phyloP scores from a whole-genome alignment of 2,888 invertebrate species.

The Mallateleia sp. region DNA sequence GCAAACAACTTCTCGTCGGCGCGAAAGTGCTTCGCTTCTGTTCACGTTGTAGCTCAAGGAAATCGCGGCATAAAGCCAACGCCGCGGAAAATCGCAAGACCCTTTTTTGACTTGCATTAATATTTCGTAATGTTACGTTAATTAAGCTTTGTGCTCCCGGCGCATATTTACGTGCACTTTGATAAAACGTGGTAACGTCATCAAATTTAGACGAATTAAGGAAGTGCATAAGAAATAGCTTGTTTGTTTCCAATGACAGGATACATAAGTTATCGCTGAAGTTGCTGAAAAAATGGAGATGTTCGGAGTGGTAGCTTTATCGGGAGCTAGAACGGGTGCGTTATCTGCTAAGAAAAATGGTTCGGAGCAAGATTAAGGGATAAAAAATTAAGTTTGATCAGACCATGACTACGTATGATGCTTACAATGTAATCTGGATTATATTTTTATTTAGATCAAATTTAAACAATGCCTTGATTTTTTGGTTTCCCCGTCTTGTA shows the following conservation, averaged over 20 bases:
- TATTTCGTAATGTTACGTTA: slow-evolving; percentile 56
- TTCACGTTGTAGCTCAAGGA: slow-evolving; percentile 23
- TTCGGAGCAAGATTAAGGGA: too few relatives aligned
- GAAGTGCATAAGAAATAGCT: background rate
- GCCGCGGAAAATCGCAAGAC: slow-evolving; percentile 15
- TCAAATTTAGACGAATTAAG: slow-evolving; percentile 4
- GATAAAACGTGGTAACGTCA: slow-evolving; percentile 5
- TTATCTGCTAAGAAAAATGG: too few relatives aligned
- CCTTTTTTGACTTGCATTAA: slow-evolving; percentile 28
- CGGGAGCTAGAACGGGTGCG: too few relatives aligned
- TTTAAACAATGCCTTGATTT: too few relatives aligned
- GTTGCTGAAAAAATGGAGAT: too few relatives aligned
- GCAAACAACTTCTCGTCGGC: slow-evolving; percentile 47
- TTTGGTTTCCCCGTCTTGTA: too few relatives aligned
- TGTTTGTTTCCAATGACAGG: background rate
- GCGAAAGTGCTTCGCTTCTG: slow-evolving; percentile 24
- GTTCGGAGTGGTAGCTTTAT: too few relatives aligned
- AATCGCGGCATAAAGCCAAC: slow-evolving; percentile 54
- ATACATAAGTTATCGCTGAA: too few relatives aligned
- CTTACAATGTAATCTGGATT: too few relatives aligned
- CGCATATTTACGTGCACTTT: slow-evolving; percentile 7
- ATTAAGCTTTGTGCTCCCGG: slow-evolving; percentile 39
- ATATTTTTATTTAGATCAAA: too few relatives aligned
- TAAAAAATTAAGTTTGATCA: too few relatives aligned
- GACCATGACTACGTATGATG: too few relatives aligned